A percentile compares a stretch with the other conserved stretches of the same genome.
phyloP scores from a whole-genome alignment of 2,888 invertebrate species.

The Escarpia spicata region DNA sequence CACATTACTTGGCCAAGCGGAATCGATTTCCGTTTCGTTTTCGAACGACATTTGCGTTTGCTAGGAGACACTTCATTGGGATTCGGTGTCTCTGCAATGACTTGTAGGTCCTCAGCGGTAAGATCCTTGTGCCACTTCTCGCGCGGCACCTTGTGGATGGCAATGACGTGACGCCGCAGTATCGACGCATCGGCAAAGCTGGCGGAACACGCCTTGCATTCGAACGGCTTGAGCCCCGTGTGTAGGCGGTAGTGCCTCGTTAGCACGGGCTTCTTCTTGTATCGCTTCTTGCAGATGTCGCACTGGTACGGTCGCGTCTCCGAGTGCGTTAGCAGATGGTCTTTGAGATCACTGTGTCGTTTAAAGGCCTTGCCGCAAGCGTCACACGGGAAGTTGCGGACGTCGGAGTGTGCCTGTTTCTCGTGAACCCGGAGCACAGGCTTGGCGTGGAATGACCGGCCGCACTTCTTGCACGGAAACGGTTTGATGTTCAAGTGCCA shows the following conservation, averaged over 20 bases:
- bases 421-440: conserved; percentile 26
- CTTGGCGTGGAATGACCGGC: conserved; percentile 27
- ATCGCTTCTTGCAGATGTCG: conserved; percentile 30
- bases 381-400: not conserved
- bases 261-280: conserved; percentile 31
- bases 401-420: conserved; percentile 19
- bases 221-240: conserved; percentile 29
- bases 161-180: conserved; percentile 31
- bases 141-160: conserved; percentile 30
- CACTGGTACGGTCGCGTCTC: conserved; percentile 27
- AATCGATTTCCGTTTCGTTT: not conserved
- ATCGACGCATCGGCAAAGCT: conserved; percentile 34
- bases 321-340: conserved; percentile 28
- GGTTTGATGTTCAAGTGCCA: conserved; percentile 32
- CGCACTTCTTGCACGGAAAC: conserved; percentile 28
- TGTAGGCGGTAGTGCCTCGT: conserved; percentile 31
- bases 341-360: conserved; percentile 22
- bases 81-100: not conserved
- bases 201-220: conserved; percentile 28
- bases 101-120: not conserved
- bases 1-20: too few relatives aligned
- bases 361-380: not conserved
- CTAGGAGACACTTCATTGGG: not conserved
- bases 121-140: not conserved
- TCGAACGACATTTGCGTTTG: not conserved